Base-by-base conservation (phyloP, 1,140 invertebrate species). In the Trachymyrmex cornetzi region DNA sequence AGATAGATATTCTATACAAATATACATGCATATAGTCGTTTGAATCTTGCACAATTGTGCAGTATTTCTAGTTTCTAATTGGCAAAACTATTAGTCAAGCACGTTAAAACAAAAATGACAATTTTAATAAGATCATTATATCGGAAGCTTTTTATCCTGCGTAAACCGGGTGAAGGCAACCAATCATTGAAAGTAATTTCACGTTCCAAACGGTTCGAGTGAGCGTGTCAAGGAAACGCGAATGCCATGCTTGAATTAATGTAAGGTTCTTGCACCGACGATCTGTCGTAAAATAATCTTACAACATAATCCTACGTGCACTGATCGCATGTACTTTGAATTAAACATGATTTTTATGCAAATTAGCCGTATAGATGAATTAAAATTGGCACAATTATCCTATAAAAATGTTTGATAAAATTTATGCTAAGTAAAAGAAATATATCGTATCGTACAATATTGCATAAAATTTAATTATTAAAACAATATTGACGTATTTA, bases 171-270 rank as follows among this genome's bases (percentile, higher is more conserved):
- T 90, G 86, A 91, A 92, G 91, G 91, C 71, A 50, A 88, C 55
- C 75, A 50, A 90, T 92, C 86, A 86, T 92, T 92, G 92, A 86
- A 89, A 90, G 71, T 92, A 88, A 92, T 88, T 92, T 92, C 88
- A 91, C 91, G 89, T 88, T 27, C 67, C 12, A 11, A 87, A 61
- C 80, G 69, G 14, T 74, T 44, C 12, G 30, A 87, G 27, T 55
- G 63, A 87, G 74, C 89, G 50, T 88, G 91, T 85, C 88, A 92
- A 92, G 90, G 84, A 89, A 89, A 90, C 67, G 59, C 30, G 48
- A 53, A 16, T 84, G 14, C 9, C 34, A 59, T 59, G 66, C 61
- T 57, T 72, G 71, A 88, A 88, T 30, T 55, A 44, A 30, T 59
- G 57, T 64, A 66, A 85, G 48, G 61, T 85, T 85, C 74, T 79